Conservation (phyloP, 64 coral and sea anemone genomes). For the Orbicella faveolata region DNA sequence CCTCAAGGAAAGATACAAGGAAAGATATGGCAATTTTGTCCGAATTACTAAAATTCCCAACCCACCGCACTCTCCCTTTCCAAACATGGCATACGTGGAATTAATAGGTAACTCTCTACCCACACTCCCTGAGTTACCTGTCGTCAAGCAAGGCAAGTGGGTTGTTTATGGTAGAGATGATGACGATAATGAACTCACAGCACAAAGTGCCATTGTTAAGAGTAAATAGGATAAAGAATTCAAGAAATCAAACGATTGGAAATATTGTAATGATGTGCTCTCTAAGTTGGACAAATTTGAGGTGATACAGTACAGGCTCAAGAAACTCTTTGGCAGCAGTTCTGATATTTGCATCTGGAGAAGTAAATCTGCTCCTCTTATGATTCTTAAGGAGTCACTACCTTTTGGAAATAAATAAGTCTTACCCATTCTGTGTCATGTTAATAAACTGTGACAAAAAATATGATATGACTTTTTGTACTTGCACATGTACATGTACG, state of each 20-base stretch:
- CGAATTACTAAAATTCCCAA: conserved; percentile 79
- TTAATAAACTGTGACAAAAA: too few relatives aligned
- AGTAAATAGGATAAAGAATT: neutral
- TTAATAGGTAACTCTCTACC: conserved; percentile 76
- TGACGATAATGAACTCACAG: neutral
- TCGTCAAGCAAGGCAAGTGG: conserved; percentile 68
- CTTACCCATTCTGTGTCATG: too few relatives aligned
- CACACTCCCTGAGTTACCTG: conserved; percentile 84
- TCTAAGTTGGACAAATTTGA: too few relatives aligned
- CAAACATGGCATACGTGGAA: conserved; percentile 97
- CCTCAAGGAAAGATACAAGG: conserved; percentile 81
- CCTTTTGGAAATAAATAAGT: too few relatives aligned
- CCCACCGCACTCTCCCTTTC: conserved; percentile 71
- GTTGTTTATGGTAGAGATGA: conserved; percentile 48
- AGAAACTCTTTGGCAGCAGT: too few relatives aligned
- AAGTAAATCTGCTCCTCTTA: too few relatives aligned
- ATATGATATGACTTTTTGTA: too few relatives aligned
- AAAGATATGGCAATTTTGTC: conserved; percentile 93
- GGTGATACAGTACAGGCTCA: too few relatives aligned
- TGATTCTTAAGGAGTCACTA: too few relatives aligned
- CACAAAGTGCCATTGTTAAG: neutral
- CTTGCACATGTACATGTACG: too few relatives aligned
- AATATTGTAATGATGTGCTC: too few relatives aligned
- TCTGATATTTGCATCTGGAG: too few relatives aligned
- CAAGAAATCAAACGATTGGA: neutral